These are phyloP conservation scores for Anthonomus grandis DNA, from an alignment of 1,140 invertebrate genomes.

Conservation along the genomic window DNA sequence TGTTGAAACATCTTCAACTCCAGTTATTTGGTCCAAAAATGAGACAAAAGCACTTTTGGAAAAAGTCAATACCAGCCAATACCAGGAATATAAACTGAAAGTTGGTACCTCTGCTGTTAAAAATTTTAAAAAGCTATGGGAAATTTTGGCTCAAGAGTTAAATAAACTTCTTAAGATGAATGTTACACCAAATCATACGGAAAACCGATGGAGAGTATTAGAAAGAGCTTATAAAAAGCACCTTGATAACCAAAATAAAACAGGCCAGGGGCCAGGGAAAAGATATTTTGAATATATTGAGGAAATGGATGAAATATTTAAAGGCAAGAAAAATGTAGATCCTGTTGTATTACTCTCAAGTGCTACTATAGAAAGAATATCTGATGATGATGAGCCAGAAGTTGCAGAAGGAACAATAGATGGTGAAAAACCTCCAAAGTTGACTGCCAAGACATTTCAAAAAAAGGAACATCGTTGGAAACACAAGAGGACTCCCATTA, in stretches of 20 bases:
- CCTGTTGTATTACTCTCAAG: slow-evolving; percentile 13
- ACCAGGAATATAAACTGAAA: slow-evolving; percentile 7
- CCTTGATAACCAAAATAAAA: slow-evolving; percentile 25
- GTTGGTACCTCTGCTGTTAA: not conserved
- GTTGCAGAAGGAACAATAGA: not conserved
- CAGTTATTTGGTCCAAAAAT: too few species aligned
- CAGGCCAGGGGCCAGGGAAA: slow-evolving; percentile 25
- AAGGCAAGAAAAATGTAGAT: slow-evolving; percentile 24
- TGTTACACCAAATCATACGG: slow-evolving; percentile 17
- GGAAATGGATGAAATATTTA: slow-evolving; percentile 26
- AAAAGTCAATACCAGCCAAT: too few species aligned
- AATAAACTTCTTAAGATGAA: not conserved
- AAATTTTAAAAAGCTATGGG: slow-evolving; percentile 14
- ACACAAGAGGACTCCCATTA: slow-evolving; percentile 1
- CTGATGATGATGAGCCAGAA: slow-evolving; percentile 12
- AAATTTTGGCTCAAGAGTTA: slow-evolving; percentile 3
- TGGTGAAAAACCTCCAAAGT: not conserved
- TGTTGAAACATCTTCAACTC: too few species aligned
- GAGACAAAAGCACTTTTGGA: too few species aligned
- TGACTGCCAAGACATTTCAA: too few species aligned
- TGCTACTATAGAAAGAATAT: slow-evolving; percentile 4
- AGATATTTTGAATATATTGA: slow-evolving; percentile 18
- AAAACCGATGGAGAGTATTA: slow-evolving; percentile 28
- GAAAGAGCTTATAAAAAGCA: slow-evolving; percentile 26
- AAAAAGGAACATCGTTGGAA: too few species aligned